A percentile compares a stretch with the other conserved stretches of the same genome.
Evolutionary conservation across 2,113 vertebrate species (phyloP).

Genomic region (Rhea americana): DNA sequence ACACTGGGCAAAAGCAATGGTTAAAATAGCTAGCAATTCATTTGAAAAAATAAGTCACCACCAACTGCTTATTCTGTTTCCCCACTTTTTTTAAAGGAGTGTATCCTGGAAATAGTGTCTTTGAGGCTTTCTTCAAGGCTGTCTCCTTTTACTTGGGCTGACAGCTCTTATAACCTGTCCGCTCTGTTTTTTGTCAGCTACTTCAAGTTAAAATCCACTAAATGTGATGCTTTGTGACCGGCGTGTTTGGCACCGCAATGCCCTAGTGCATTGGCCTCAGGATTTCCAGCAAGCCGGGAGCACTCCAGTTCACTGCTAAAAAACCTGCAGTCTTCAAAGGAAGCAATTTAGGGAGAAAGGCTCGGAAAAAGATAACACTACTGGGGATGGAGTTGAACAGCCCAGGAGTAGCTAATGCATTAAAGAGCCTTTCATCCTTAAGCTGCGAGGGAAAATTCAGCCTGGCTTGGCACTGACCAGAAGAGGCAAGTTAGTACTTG

Average conservation of each 20-base stretch:
- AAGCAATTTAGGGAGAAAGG: slow-evolving; percentile 5
- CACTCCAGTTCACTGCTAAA: neutral
- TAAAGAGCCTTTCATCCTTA: neutral
- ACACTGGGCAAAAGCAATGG: neutral
- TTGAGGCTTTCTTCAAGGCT: neutral
- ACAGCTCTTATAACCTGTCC: neutral
- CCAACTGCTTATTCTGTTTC: neutral
- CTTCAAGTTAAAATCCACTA: neutral
- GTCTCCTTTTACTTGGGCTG: slow-evolving; percentile 3
- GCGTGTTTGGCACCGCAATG: neutral
- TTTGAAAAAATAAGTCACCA: neutral
- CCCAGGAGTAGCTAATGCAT: neutral
- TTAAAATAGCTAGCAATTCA: neutral
- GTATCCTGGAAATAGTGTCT: neutral
- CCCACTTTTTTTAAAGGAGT: neutral
- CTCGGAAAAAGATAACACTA: neutral
- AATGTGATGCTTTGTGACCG: slow-evolving; percentile 16
- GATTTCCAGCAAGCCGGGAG: slow-evolving; percentile 41
- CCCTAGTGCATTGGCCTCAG: neutral
- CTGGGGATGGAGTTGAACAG: neutral
- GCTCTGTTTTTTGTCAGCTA: slow-evolving; percentile 8
- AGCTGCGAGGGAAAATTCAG: neutral
- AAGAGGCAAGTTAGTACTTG: neutral
- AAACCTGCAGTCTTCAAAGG: slow-evolving; percentile 32
- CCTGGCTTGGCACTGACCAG: neutral